phyloP scores from a whole-genome alignment of 2,888 invertebrate species.

The Pyrgus malvae region DNA sequence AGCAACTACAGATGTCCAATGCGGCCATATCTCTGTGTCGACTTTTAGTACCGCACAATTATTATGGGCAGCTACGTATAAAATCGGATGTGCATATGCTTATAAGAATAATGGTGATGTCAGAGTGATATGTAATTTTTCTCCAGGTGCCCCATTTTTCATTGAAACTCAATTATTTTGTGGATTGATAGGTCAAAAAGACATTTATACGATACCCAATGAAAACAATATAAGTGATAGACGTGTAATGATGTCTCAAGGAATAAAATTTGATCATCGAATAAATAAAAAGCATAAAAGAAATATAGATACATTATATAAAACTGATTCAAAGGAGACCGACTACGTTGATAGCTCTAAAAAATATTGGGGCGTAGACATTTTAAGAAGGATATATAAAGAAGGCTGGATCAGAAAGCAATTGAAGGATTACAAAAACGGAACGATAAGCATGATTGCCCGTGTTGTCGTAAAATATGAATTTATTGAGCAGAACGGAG shows the following conservation, averaged over 20 bases:
- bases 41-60: conserved; percentile 63
- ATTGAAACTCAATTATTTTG: conserved; percentile 57
- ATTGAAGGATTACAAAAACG: conserved; percentile 43
- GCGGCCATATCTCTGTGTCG: conserved; percentile 53
- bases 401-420: conserved; percentile 46
- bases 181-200: conserved; percentile 54
- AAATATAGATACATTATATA: too few relatives aligned
- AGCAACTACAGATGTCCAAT: conserved; percentile 52
- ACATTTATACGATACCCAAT: conserved; percentile 30
- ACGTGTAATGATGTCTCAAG: neutral
- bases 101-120: conserved; percentile 49
- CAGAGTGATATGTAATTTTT: conserved; percentile 66
- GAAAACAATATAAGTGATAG: neutral
- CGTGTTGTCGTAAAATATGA: conserved; percentile 58
- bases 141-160: conserved; percentile 65
- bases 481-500: conserved; percentile 51
- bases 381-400: conserved; percentile 49
- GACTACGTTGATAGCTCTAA: too few relatives aligned
- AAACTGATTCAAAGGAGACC: too few relatives aligned
- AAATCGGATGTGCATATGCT: conserved; percentile 70
- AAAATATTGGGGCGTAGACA: conserved; percentile 52
- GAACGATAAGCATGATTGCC: conserved; percentile 53
- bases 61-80: conserved; percentile 64
- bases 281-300: too few relatives aligned
- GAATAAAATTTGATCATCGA: conserved; percentile 1